Conservation (phyloP, 1,140 invertebrate species). For the Schlechtendalia chinensis region DNA sequence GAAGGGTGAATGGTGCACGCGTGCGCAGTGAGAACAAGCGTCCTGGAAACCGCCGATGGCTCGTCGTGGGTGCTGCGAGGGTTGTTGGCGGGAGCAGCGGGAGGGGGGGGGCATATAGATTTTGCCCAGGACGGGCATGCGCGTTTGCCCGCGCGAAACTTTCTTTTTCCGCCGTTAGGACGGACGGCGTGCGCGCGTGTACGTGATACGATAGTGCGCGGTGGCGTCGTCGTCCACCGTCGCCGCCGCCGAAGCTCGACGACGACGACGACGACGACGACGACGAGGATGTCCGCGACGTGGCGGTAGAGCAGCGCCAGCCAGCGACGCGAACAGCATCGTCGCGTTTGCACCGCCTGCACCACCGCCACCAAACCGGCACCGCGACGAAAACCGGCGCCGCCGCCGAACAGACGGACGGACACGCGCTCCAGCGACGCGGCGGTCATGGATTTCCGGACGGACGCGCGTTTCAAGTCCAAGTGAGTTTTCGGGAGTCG, state of each 20-base stretch:
- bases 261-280: neutral
- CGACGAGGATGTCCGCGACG: neutral
- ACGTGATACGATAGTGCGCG: no score
- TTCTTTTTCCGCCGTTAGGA: neutral
- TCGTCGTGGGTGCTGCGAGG: neutral
- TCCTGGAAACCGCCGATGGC: neutral
- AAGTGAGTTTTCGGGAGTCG: no score
- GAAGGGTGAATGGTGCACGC: no score
- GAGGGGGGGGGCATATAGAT: conserved; percentile 24
- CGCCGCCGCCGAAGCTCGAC: neutral
- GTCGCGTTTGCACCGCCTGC: no score
- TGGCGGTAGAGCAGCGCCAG: neutral
- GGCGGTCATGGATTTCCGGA: neutral
- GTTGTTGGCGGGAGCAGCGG: neutral
- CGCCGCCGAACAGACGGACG: no score
- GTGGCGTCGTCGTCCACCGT: neutral
- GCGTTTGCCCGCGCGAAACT: neutral
- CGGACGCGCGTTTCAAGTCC: neutral
- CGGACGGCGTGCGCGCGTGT: neutral
- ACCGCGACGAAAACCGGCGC: no score
- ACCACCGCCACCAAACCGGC: neutral
- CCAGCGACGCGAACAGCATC: neutral
- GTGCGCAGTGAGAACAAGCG: neutral
- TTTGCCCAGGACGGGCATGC: conserved; percentile 35
- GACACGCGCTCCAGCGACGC: neutral